Conservation (phyloP, 2,888 invertebrate species). For the Volucella zonaria region DNA sequence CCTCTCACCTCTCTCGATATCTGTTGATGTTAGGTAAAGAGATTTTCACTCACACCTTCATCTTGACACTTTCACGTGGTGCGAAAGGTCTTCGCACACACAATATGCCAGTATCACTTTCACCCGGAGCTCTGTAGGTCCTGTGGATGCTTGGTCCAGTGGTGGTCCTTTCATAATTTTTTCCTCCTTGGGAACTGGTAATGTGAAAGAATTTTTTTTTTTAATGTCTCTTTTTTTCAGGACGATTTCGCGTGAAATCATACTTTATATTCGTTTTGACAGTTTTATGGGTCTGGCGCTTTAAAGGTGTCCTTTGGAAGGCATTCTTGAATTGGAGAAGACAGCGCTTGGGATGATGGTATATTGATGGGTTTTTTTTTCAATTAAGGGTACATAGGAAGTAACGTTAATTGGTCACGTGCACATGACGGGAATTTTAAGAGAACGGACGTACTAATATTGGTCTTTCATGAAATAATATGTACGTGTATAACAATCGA, state of each 20-base stretch:
- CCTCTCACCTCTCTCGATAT: neutral
- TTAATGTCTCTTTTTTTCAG: slow-evolving; percentile 48
- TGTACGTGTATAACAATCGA: no score
- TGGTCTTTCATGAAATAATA: no score
- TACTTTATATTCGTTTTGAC: slow-evolving; percentile 63
- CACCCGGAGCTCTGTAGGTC: slow-evolving; percentile 57
- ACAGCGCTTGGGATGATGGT: slow-evolving; percentile 22
- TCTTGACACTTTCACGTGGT: slow-evolving; percentile 60
- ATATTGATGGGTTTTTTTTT: neutral
- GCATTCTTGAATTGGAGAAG: slow-evolving; percentile 33
- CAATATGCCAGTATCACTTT: slow-evolving; percentile 36
- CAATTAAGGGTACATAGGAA: no score
- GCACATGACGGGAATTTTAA: no score
- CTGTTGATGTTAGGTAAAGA: slow-evolving; percentile 37
- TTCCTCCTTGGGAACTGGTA: neutral
- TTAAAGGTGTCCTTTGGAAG: slow-evolving; percentile 7
- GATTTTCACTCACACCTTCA: slow-evolving; percentile 43
- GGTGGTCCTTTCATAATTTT: slow-evolving; percentile 53
- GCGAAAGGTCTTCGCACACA: slow-evolving; percentile 15
- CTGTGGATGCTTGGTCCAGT: slow-evolving; percentile 31
- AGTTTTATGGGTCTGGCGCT: slow-evolving; percentile 67
- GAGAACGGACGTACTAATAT: no score
- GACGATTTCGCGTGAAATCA: slow-evolving; percentile 65
- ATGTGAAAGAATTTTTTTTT: slow-evolving; percentile 32
- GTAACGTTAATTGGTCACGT: no score